Percentiles rank a stretch among this genome's conserved stretches.
Evolutionary conservation across 64 coral and sea anemone genomes (phyloP).

Genomic region (Astreopora myriophthalma): DNA sequence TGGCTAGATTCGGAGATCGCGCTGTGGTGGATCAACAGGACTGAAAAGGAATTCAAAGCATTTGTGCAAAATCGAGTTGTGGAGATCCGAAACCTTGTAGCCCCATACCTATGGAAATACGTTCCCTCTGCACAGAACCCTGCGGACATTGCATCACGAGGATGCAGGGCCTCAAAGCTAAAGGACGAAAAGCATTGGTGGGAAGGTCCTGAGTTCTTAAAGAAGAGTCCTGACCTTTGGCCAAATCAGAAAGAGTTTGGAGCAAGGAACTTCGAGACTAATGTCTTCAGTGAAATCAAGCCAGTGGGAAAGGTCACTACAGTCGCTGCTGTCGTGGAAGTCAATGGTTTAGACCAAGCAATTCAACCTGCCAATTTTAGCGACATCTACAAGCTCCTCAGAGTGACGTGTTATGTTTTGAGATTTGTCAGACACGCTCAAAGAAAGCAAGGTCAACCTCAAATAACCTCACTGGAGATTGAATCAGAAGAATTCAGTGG

Average conservation of each 20-base stretch:
- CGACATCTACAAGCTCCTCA: background rate
- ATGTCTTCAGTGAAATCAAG: background rate
- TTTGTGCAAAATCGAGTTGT: no score
- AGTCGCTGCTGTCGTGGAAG: background rate
- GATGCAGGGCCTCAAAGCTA: background rate
- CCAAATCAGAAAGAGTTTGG: background rate
- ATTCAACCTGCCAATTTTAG: slow-evolving; percentile 1
- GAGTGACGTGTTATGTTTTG: slow-evolving; percentile 7
- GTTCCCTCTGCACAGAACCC: background rate
- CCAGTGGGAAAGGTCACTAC: background rate
- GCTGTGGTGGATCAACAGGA: slow-evolving; percentile 52
- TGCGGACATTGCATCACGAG: slow-evolving; percentile 8
- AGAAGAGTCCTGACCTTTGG: no score
- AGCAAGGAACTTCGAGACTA: background rate
- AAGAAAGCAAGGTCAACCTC: background rate
- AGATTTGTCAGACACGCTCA: background rate
- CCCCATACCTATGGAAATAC: slow-evolving; percentile 18
- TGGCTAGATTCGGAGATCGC: slow-evolving; percentile 63
- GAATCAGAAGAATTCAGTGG: background rate
- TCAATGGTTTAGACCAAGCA: background rate
- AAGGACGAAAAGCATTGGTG: background rate
- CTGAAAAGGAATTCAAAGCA: background rate
- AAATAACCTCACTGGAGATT: background rate
- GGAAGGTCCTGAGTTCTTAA: background rate
- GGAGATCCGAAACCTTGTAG: slow-evolving; percentile 5